These are phyloP conservation scores for Rapana venosa DNA, from an alignment of 2,888 invertebrate species.

Conservation along the genomic window DNA sequence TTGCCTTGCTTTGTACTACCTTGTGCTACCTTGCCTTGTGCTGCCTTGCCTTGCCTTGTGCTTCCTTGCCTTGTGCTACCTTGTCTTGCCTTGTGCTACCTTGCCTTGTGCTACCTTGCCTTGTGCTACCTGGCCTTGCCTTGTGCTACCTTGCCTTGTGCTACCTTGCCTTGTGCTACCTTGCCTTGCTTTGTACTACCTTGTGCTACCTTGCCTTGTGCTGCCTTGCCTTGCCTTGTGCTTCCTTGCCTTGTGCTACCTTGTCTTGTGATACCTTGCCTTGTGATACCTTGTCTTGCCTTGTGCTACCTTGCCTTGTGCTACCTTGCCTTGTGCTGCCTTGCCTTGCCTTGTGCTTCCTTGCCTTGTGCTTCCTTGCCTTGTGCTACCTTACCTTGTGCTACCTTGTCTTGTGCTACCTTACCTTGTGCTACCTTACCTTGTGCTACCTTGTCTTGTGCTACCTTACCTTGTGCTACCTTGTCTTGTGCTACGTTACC, in stretches of 20 bases:
- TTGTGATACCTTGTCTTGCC: no score
- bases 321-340: background rate
- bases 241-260: background rate
- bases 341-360: background rate
- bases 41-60: background rate
- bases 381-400: background rate
- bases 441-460: slow-evolving; percentile 43
- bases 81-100: background rate
- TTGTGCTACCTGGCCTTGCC: background rate
- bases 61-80: background rate
- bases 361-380: background rate
- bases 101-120: background rate
- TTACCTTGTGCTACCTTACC: slow-evolving; percentile 46
- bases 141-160: background rate
- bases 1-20: background rate
- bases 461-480: slow-evolving; percentile 45
- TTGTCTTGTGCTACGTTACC: slow-evolving; percentile 43
- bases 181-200: background rate
- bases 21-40: background rate
- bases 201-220: background rate
- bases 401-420: background rate
- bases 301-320: background rate
- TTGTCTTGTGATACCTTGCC: background rate
- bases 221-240: background rate
- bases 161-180: background rate